These are phyloP conservation scores for Ladona fulva DNA, from an alignment of 1,140 invertebrate genomes.

Conservation along the genomic window DNA sequence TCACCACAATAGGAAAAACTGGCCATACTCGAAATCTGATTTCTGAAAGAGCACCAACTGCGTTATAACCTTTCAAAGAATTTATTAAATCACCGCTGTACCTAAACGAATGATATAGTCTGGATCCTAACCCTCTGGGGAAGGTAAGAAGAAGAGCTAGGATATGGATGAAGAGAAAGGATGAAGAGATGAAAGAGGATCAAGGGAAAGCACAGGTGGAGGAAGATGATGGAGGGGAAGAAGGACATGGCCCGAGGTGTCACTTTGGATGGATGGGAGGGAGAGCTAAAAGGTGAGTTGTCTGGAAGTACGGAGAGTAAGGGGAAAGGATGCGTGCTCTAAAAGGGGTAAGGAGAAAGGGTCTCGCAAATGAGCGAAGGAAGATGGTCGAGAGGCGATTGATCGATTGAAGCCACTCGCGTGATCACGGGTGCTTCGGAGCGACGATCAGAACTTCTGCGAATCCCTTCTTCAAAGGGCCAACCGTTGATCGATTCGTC, in stretches of 20 bases:
- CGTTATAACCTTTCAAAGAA: no score
- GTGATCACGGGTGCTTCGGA: neutral
- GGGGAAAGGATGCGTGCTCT: neutral
- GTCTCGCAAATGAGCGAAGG: neutral
- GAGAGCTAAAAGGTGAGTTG: neutral
- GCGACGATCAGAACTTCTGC: neutral
- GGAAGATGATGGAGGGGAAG: constrained; percentile 11
- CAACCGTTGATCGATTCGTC: neutral
- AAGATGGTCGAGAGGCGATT: neutral
- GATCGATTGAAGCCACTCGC: neutral
- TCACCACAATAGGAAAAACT: no score
- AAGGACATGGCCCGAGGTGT: neutral
- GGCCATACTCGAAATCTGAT: no score
- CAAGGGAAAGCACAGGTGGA: neutral
- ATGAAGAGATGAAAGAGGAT: neutral
- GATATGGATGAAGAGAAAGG: neutral
- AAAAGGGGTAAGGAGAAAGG: neutral
- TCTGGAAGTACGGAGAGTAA: neutral
- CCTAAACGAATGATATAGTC: no score
- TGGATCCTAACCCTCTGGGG: neutral
- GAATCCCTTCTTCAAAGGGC: neutral
- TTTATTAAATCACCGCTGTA: no score
- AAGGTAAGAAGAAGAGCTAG: neutral
- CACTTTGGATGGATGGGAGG: neutral
- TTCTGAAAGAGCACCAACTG: no score